Percentiles rank a stretch among this genome's conserved stretches.
Conservation (phyloP, 2,797 vertebrate genomes). For the Staurois parvus region DNA sequence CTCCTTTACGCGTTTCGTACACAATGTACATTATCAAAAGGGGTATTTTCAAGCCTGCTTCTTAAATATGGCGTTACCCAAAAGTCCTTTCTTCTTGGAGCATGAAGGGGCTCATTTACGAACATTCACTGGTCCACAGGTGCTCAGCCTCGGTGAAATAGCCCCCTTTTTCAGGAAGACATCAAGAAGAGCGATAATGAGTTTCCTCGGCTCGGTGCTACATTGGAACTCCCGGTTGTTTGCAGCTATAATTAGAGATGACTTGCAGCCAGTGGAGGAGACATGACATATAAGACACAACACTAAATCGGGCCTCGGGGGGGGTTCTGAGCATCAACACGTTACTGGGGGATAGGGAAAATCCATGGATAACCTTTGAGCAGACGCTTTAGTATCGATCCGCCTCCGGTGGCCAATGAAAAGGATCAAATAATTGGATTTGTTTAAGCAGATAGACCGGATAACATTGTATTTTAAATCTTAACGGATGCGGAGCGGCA, state of each 20-base stretch:
- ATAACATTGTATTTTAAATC: constrained; percentile 21
- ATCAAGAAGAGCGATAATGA: too few relatives aligned
- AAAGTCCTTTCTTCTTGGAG: too few relatives aligned
- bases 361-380: constrained; percentile 51
- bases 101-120: too few relatives aligned
- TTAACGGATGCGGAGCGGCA: neutral
- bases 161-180: neutral
- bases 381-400: constrained; percentile 46
- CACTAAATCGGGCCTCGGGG: constrained; percentile 16
- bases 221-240: neutral
- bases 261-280: constrained; percentile 18
- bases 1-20: too few relatives aligned
- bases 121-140: too few relatives aligned
- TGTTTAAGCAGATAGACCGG: constrained; percentile 23
- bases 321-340: neutral
- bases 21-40: too few relatives aligned
- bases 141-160: too few relatives aligned
- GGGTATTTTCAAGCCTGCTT: too few relatives aligned
- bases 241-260: constrained; percentile 31
- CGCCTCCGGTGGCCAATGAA: constrained; percentile 1
- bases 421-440: constrained; percentile 31
- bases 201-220: neutral
- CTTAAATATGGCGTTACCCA: too few relatives aligned
- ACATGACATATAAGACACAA: constrained; percentile 39
- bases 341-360: constrained; percentile 35